Conservation (phyloP, 2,888 invertebrate genomes). For the Lepidocyrtoides sp. region DNA sequence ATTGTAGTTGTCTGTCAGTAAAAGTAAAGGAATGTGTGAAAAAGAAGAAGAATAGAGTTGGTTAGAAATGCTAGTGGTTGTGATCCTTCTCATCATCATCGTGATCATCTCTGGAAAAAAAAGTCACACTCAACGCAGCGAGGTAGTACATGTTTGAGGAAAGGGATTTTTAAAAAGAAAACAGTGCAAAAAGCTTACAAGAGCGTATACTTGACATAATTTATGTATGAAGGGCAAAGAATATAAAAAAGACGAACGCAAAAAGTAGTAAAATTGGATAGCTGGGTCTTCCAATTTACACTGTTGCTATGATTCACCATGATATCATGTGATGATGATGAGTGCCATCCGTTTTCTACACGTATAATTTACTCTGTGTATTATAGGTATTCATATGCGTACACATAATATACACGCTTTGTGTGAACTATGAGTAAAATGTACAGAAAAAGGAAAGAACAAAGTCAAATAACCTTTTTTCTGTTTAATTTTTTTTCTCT, state of each 20-base stretch:
- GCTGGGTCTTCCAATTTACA: not conserved
- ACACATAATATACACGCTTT: not conserved
- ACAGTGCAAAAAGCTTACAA: not conserved
- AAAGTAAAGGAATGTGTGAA: slow-evolving; percentile 20
- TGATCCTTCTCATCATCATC: slow-evolving; percentile 21
- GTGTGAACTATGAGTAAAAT: not conserved
- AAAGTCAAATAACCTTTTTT: slow-evolving; percentile 52
- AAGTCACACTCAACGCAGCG: slow-evolving; percentile 4
- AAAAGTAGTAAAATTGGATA: slow-evolving; percentile 47
- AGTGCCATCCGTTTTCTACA: no score
- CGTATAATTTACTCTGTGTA: no score
- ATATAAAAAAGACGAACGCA: slow-evolving; percentile 35
- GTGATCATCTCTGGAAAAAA: slow-evolving; percentile 4
- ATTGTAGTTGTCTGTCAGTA: no score
- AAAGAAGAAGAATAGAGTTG: not conserved
- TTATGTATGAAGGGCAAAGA: slow-evolving; percentile 75
- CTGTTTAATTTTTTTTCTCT: slow-evolving; percentile 43
- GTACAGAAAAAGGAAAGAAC: not conserved
- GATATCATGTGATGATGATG: no score
- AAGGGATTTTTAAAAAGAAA: not conserved
- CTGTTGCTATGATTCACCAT: not conserved
- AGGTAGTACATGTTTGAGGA: not conserved
- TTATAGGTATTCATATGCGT: no score
- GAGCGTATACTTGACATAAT: slow-evolving; percentile 55
- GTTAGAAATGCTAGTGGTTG: not conserved